Percentiles rank a stretch among this genome's conserved stretches.
Evolutionary conservation across 2,113 vertebrate genomes (phyloP).

Genomic region (Dasypus novemcinctus): DNA sequence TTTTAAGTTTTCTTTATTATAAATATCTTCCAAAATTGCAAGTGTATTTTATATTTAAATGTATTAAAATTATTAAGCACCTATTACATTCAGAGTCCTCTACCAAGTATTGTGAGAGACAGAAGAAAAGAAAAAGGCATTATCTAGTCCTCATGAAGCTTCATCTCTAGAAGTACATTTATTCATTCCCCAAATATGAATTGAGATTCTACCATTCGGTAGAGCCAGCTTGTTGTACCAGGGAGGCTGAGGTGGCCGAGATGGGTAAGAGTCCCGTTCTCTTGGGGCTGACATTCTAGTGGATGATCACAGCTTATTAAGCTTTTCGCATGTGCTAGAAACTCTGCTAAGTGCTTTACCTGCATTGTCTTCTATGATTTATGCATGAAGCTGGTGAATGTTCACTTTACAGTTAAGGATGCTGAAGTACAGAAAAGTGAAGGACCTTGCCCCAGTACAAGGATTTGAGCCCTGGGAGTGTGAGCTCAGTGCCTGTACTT

Average conservation of each 20-base stretch:
- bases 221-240: neutral
- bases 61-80: neutral
- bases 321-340: neutral
- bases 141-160: neutral
- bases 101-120: fast-evolving
- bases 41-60: neutral
- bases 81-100: neutral
- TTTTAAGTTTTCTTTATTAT: neutral
- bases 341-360: neutral
- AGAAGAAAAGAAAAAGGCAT: neutral
- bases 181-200: neutral
- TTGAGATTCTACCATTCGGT: neutral
- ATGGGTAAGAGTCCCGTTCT: neutral
- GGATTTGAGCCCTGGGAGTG: neutral
- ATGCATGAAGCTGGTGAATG: neutral
- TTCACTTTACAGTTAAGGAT: neutral
- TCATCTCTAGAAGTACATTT: neutral
- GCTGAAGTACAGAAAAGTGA: neutral
- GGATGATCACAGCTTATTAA: neutral
- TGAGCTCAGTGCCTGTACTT: neutral
- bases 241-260: neutral
- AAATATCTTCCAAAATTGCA: neutral
- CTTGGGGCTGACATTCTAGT: neutral
- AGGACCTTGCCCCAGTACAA: neutral
- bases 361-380: neutral